phyloP scores from a whole-genome alignment of 2,113 vertebrate species.

The Podarcis raffonei region DNA sequence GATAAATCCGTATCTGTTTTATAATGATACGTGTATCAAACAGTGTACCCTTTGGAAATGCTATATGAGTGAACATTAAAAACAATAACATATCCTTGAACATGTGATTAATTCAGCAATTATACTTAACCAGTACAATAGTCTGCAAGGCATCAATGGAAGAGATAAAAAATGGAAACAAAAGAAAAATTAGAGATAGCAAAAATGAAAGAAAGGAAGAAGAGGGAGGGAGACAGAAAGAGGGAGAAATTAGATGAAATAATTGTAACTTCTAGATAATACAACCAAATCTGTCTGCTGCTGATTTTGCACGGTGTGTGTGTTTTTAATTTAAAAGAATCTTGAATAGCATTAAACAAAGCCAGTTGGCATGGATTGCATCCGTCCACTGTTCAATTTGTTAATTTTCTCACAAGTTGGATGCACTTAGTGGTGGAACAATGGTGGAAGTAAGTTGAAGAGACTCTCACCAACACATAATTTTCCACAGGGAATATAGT shows the following conservation, averaged over 20 bases:
- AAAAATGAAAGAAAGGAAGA: neutral
- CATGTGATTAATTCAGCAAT: neutral
- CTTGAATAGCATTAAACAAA: neutral
- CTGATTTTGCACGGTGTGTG: neutral
- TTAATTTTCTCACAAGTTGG: no score
- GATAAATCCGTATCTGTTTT: neutral
- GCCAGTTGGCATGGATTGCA: neutral
- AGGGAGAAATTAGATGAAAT: neutral
- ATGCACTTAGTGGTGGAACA: no score
- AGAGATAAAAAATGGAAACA: neutral
- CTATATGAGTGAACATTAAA: neutral
- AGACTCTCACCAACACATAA: neutral
- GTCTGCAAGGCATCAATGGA: neutral
- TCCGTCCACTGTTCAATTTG: no score
- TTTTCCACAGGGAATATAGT: neutral
- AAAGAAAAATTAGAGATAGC: neutral
- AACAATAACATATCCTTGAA: neutral
- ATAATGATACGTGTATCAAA: neutral
- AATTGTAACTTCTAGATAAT: neutral
- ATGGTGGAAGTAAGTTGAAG: no score
- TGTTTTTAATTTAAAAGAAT: no score
- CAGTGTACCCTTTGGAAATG: neutral
- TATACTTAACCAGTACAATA: neutral
- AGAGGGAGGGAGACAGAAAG: neutral
- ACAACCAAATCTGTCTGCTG: neutral